Base-by-base conservation (phyloP, 2,113 vertebrate species). In the Chloropsis cyanopogon region DNA sequence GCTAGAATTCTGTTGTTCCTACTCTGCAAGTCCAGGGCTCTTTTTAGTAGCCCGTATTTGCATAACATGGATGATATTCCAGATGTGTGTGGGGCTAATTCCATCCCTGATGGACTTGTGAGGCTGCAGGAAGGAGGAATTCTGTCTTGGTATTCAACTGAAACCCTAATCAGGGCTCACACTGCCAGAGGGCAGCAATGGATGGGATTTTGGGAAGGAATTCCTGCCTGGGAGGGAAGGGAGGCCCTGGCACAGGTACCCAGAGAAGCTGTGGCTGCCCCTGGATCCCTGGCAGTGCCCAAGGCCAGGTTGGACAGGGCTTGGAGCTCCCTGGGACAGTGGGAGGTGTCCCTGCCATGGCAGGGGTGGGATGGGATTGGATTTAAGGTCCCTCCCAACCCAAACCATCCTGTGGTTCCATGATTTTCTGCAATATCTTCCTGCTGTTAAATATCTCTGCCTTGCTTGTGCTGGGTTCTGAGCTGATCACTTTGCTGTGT, bases 171-270 rank as follows among this genome's bases (percentile, higher is more conserved):
- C 9, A 61, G 52, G 14, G 28, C n/a, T 75, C 18, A 3, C 26
- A 4, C 22, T 71, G 3, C 7, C 21, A 19, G 21, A 31, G 35
- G 31, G 13, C 21, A 49, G 42, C 11, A 4, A 0, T 18, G 1
- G 29, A 14, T 26, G 21, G 29, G 41, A 31, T 25, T 2, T 42
- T 49, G 3, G 50, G 57, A 10, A 49, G n/a, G 3, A 35, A 63
- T 63, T 41, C 0, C 0, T 71, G 2, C 0, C 29, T 79, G 47
- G 0, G 16, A 47, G 12, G 33, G n/a, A 39, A 54, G 28, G 0
- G 0, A 63, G 39, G 8, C 4, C 23, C 54, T 61, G 84, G 35
- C 29, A 33, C 17, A 52, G 33, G 2, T 77, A 10, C 12, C 12
- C 73, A 70, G 75, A 79, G 28, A 0, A 70, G 65, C 49, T 87